These are phyloP conservation scores for Sylvilagus bachmani DNA, from an alignment of 2,113 vertebrate genomes.

Conservation along the genomic window DNA sequence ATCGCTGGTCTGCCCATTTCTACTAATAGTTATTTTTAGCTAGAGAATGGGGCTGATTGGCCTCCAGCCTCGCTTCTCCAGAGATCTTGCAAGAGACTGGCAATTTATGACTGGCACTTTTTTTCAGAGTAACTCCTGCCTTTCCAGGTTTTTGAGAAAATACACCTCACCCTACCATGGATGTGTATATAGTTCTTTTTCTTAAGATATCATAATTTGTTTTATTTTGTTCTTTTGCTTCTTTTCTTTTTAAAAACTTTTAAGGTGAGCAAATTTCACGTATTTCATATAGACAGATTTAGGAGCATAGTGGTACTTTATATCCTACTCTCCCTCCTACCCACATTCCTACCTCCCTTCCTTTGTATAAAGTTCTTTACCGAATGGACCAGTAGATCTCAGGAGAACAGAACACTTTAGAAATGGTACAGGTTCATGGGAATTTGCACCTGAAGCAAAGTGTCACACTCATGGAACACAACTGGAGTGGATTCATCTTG, in stretches of 20 bases:
- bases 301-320: no score
- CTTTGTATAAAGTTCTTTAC: background rate
- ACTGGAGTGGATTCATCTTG: conserved; percentile 19
- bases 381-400: background rate
- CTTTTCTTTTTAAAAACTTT: no score
- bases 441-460: conserved; percentile 23
- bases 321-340: no score
- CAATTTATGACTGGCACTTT: background rate
- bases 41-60: background rate
- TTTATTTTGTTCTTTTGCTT: no score
- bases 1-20: background rate
- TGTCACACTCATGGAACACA: background rate
- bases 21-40: background rate
- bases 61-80: background rate
- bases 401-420: background rate
- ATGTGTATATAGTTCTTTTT: background rate
- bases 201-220: no score
- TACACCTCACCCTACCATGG: background rate
- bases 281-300: no score
- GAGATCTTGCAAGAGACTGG: background rate
- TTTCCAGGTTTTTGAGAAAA: conserved; percentile 44
- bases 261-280: no score
- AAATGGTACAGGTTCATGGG: background rate
- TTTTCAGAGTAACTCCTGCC: background rate
- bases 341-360: no score